Conservation (phyloP, 2,888 invertebrate genomes). For the Pheosia tremula region DNA sequence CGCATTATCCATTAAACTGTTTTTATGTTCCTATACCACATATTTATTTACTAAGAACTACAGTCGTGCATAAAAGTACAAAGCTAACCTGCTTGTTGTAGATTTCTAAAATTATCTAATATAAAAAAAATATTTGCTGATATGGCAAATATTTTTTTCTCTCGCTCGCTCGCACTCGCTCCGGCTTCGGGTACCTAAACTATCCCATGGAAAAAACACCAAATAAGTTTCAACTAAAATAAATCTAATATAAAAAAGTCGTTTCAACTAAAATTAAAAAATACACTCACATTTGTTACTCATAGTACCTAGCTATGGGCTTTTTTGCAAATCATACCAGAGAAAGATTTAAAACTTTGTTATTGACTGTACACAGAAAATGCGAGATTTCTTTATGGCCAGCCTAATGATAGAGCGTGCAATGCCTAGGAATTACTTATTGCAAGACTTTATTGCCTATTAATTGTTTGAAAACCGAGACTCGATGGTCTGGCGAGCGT, state of each 20-base stretch:
- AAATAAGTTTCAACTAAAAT: too few relatives aligned
- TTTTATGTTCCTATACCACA: background rate
- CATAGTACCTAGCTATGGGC: background rate
- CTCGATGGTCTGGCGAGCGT: conserved; percentile 50
- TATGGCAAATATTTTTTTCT: too few relatives aligned
- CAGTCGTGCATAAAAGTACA: background rate
- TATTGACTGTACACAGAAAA: conserved; percentile 27
- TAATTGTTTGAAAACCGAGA: conserved; percentile 59
- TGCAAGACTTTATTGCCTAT: conserved; percentile 59
- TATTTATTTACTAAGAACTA: background rate
- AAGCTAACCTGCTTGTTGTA: too few relatives aligned
- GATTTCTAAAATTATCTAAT: too few relatives aligned
- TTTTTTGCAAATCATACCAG: background rate
- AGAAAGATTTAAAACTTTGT: conserved; percentile 17
- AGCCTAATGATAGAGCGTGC: conserved; percentile 39
- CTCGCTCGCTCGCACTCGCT: too few relatives aligned
- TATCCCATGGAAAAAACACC: too few relatives aligned
- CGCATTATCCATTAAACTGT: conserved; percentile 24
- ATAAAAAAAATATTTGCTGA: too few relatives aligned
- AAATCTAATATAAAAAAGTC: too few relatives aligned
- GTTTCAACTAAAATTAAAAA: too few relatives aligned
- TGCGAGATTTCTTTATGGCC: conserved; percentile 39
- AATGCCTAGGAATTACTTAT: conserved; percentile 36
- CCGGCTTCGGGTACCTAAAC: too few relatives aligned
- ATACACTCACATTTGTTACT: background rate